Conservation (phyloP, 2,888 invertebrate species). For the Drosophila mulleri region DNA sequence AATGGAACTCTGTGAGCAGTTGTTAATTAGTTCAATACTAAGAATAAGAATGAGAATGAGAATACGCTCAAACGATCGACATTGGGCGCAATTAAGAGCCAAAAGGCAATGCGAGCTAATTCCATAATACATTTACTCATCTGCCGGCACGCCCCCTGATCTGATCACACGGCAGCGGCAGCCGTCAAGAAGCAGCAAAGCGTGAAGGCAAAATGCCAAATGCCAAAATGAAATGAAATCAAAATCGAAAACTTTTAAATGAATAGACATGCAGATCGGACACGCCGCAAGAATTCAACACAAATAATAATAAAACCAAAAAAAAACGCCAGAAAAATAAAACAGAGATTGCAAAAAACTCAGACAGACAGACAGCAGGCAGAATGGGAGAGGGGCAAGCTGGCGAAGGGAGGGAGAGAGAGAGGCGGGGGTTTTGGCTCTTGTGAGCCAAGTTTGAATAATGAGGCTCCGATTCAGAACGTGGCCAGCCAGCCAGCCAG, state of each 20-base stretch:
- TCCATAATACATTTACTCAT: constrained; percentile 6
- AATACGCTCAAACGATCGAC: constrained; percentile 35
- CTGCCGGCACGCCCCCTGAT: not conserved
- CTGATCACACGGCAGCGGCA: constrained; percentile 9
- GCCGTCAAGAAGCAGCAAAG: constrained; percentile 53
- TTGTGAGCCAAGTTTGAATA: constrained; percentile 62
- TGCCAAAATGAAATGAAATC: constrained; percentile 70
- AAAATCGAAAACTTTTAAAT: constrained; percentile 66
- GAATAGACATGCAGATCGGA: constrained; percentile 76
- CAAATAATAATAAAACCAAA: too few species aligned
- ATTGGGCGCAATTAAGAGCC: constrained; percentile 33
- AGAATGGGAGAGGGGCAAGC: not conserved
- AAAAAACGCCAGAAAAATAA: constrained; percentile 18
- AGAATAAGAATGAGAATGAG: constrained; percentile 18
- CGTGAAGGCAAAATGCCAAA: constrained; percentile 70
- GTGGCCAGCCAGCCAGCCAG: constrained; percentile 48
- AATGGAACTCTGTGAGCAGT: not conserved
- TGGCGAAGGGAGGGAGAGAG: constrained; percentile 3
- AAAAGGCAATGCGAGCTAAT: constrained; percentile 11
- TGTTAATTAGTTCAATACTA: constrained; percentile 27
- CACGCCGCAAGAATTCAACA: constrained; percentile 56
- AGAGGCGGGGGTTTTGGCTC: constrained; percentile 4
- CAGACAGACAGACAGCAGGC: constrained; percentile 4
- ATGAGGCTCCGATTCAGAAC: constrained; percentile 66
- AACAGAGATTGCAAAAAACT: constrained; percentile 20